A percentile compares a stretch with the other conserved stretches of the same genome.
Evolutionary conservation across 1,140 invertebrate genomes (phyloP).

Genomic region (Rhyzopertha dominica): DNA sequence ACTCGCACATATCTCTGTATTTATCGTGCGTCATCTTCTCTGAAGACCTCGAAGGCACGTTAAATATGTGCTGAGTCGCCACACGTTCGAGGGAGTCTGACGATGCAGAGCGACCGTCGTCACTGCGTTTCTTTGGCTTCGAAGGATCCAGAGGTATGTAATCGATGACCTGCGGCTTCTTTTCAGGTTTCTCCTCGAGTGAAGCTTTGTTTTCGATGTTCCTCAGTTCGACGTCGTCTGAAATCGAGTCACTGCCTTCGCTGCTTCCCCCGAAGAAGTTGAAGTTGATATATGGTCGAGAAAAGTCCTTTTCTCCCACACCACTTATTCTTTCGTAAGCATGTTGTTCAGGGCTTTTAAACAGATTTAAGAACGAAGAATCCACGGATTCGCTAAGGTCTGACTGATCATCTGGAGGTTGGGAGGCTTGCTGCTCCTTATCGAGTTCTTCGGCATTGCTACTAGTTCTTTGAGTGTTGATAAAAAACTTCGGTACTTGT

Average conservation of each 20-base stretch:
- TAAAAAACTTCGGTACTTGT: too few species aligned
- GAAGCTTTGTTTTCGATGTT: neutral
- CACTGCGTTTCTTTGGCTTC: too few species aligned
- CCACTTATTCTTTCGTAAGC: slow-evolving; percentile 12
- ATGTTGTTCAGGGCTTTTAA: slow-evolving; percentile 10
- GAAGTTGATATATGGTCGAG: too few species aligned
- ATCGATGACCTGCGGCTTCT: slow-evolving; percentile 22
- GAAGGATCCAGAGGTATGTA: slow-evolving; percentile 27
- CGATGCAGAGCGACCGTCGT: too few species aligned
- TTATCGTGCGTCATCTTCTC: too few species aligned
- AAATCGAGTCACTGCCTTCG: slow-evolving; percentile 1
- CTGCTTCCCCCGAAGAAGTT: slow-evolving; percentile 14
- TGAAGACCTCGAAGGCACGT: neutral
- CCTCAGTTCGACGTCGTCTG: slow-evolving; percentile 7
- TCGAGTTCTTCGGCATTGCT: too few species aligned
- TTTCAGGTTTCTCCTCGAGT: neutral
- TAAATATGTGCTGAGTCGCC: neutral
- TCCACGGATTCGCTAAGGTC: too few species aligned
- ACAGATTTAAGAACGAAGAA: slow-evolving; percentile 8
- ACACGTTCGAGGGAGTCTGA: slow-evolving; percentile 1
- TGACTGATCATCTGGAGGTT: too few species aligned
- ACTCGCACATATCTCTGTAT: too few species aligned
- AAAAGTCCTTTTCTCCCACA: neutral
- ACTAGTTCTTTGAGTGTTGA: too few species aligned
- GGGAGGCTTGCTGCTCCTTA: too few species aligned